These are phyloP conservation scores for Apis cerana DNA, from an alignment of 1,140 invertebrate genomes.

Conservation along the genomic window DNA sequence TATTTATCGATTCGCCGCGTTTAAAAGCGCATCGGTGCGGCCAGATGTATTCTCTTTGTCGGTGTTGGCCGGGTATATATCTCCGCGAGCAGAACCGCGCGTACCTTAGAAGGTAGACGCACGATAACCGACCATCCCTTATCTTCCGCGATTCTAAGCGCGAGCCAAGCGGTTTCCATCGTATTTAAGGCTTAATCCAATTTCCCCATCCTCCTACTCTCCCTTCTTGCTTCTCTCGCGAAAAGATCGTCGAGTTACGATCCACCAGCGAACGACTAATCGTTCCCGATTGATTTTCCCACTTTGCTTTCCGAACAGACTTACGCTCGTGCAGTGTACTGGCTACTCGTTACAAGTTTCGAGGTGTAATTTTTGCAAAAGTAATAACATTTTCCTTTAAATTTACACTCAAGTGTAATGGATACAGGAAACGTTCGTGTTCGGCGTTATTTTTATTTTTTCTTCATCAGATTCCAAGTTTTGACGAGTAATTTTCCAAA, in stretches of 20 bases:
- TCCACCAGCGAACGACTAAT: slow-evolving; percentile 28
- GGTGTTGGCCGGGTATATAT: slow-evolving; percentile 39
- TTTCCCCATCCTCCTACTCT: slow-evolving; percentile 59
- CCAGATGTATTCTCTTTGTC: slow-evolving; percentile 45
- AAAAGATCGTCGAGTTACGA: slow-evolving; percentile 20
- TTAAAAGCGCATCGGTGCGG: slow-evolving; percentile 8
- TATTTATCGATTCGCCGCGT: slow-evolving; percentile 47
- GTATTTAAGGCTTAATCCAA: slow-evolving; percentile 65
- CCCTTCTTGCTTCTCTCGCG: neutral
- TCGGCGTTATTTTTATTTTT: too few relatives aligned
- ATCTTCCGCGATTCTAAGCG: slow-evolving; percentile 49
- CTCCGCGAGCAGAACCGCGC: slow-evolving; percentile 29
- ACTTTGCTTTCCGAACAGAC: too few relatives aligned
- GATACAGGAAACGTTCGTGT: too few relatives aligned
- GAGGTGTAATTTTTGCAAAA: too few relatives aligned
- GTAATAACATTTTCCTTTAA: too few relatives aligned
- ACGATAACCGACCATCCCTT: slow-evolving; percentile 68
- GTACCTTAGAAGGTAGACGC: slow-evolving; percentile 63
- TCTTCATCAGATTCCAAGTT: too few relatives aligned
- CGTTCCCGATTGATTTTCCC: slow-evolving; percentile 2
- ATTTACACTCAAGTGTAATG: too few relatives aligned
- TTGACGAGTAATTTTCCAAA: too few relatives aligned
- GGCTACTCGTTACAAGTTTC: too few relatives aligned
- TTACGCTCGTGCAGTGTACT: too few relatives aligned
- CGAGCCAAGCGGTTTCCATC: neutral